Conservation (phyloP, 2,113 vertebrate genomes). For the Lanius ludovicianus region DNA sequence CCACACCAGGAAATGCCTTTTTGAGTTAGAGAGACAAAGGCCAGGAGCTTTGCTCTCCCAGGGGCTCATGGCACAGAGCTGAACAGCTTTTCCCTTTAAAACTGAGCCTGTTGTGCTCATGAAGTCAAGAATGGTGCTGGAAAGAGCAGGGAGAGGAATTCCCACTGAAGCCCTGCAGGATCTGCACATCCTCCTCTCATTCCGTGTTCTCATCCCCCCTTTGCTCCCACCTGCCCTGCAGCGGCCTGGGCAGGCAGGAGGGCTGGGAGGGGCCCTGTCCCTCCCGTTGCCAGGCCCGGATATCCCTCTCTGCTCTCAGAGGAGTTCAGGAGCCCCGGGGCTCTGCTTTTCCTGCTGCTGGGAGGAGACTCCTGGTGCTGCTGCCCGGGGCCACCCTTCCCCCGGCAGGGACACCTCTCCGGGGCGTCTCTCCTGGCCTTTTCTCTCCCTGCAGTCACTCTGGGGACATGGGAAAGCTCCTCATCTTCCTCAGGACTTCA, state of each 20-base stretch:
- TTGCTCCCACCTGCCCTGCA: neutral
- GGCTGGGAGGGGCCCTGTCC: neutral
- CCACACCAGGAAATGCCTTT: neutral
- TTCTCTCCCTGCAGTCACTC: neutral
- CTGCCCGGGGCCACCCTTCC: neutral
- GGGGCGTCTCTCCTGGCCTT: neutral
- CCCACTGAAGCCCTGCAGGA: accelerated
- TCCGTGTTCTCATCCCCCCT: neutral
- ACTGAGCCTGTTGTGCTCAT: neutral
- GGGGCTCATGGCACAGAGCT: neutral
- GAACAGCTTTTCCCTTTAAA: neutral
- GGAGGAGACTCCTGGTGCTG: neutral
- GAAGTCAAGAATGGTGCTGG: neutral
- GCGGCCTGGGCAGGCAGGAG: neutral
- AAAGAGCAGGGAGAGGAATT: neutral
- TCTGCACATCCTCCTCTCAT: neutral
- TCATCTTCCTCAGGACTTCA: neutral
- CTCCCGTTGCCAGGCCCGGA: accelerated
- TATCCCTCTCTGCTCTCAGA: neutral
- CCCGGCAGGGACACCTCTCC: neutral
- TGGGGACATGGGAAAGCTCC: neutral
- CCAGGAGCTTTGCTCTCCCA: neutral
- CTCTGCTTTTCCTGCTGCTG: neutral
- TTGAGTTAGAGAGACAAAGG: neutral
- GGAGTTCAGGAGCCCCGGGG: neutral